Percentiles rank a stretch among this genome's conserved stretches.
Conservation (phyloP, 2,888 invertebrate genomes). For the Pollenia labialis region DNA sequence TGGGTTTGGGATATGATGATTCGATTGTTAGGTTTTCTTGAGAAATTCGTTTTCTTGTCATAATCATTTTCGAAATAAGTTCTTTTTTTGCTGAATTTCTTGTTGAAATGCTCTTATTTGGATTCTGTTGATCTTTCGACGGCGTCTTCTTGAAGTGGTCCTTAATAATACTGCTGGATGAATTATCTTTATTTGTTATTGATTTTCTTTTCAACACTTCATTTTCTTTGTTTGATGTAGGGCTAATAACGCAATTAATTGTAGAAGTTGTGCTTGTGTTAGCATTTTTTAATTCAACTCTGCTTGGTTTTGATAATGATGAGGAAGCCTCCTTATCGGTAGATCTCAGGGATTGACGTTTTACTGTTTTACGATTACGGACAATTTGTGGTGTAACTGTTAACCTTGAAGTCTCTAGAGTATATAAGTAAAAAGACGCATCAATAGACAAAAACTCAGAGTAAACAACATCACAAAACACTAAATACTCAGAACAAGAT, state of each 20-base stretch:
- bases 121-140: neutral
- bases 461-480: neutral
- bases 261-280: neutral
- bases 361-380: neutral
- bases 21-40: conserved; percentile 80
- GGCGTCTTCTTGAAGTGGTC: neutral
- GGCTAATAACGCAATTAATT: neutral
- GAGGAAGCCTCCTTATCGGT: neutral
- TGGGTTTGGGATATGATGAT: conserved; percentile 68
- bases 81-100: conserved; percentile 77
- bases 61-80: conserved; percentile 75
- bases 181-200: neutral
- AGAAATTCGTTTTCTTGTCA: conserved; percentile 80
- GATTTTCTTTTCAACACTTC: conserved; percentile 34
- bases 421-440: conserved; percentile 14
- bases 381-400: neutral
- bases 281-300: neutral
- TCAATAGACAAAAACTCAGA: neutral
- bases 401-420: neutral
- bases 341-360: neutral
- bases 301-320: neutral
- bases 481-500: no score
- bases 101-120: conserved; percentile 70
- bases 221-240: conserved; percentile 51
- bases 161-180: neutral